Evolutionary conservation across 2,113 vertebrate species (phyloP).

Genomic region (Gallinago undulata): DNA sequence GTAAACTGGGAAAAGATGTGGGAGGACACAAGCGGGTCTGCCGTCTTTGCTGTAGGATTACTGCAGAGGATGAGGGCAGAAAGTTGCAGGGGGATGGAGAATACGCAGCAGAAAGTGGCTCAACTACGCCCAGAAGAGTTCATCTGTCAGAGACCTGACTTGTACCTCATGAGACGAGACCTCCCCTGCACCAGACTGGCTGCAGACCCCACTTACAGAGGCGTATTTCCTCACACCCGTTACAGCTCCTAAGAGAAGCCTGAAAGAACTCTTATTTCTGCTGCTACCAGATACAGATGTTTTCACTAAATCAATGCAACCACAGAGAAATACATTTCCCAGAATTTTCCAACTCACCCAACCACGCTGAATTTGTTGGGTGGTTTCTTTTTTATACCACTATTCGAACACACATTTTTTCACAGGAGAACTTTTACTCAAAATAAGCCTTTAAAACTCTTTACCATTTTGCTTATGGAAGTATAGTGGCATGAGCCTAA

Average conservation of each 20-base stretch:
- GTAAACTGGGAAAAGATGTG: not conserved
- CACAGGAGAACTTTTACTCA: not conserved
- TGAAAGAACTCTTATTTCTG: not conserved
- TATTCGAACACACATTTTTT: not conserved
- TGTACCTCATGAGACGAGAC: rapidly evolving
- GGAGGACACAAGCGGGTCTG: not conserved
- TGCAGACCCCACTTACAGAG: not conserved
- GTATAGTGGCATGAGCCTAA: not conserved
- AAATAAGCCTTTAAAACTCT: not conserved
- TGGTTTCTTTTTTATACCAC: not conserved
- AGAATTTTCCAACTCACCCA: not conserved
- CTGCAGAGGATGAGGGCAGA: not conserved
- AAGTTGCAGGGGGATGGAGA: not conserved
- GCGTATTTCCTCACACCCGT: not conserved
- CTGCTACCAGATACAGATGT: not conserved
- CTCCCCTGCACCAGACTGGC: not conserved
- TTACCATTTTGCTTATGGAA: not conserved
- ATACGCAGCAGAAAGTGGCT: not conserved
- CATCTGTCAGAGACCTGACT: not conserved
- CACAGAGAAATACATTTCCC: not conserved
- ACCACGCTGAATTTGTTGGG: not conserved
- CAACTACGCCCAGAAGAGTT: not conserved
- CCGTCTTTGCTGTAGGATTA: not conserved
- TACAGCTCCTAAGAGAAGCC: not conserved
- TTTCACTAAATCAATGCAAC: constrained; percentile 5